Percentiles rank a stretch among this genome's conserved stretches.
phyloP scores from a whole-genome alignment of 30 jellyfish, hydroid and myxozoan species.

The Rhopilema esculentum region DNA sequence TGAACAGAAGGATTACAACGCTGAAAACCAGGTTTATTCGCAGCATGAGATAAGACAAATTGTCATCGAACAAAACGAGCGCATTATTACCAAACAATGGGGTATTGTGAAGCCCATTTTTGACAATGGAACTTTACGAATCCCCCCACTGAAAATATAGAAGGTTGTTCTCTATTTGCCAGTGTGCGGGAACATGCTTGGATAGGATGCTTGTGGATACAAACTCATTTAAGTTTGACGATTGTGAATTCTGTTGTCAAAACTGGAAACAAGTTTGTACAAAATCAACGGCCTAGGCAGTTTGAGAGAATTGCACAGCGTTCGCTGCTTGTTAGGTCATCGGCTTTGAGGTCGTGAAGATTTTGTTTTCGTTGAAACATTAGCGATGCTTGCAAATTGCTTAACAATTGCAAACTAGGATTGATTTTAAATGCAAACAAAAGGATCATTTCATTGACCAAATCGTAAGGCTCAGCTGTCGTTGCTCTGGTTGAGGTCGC shows the following conservation, averaged over 20 bases:
- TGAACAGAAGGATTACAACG: conserved; percentile 19
- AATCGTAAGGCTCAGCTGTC: neutral
- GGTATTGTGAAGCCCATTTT: neutral
- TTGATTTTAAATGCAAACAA: neutral
- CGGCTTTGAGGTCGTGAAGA: neutral
- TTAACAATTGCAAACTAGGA: neutral
- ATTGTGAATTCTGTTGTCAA: too few species aligned
- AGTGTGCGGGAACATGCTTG: neutral
- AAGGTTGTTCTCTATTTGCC: too few species aligned
- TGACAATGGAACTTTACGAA: neutral
- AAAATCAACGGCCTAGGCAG: too few species aligned
- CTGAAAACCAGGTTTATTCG: conserved; percentile 28
- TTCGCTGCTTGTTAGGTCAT: neutral
- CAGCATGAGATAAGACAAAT: conserved; percentile 42
- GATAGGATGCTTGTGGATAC: too few species aligned
- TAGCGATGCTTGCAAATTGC: neutral
- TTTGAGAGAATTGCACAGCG: too few species aligned
- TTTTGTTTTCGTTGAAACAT: neutral
- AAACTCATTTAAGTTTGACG: too few species aligned
- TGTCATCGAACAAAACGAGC: neutral
- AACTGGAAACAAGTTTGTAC: neutral
- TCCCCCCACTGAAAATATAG: neutral
- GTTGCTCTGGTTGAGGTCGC: neutral
- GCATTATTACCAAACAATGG: neutral
- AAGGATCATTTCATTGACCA: neutral